Percentiles rank a stretch among this genome's conserved stretches.
Conservation (phyloP, 2,888 invertebrate species). For the Octonoba sinensis region DNA sequence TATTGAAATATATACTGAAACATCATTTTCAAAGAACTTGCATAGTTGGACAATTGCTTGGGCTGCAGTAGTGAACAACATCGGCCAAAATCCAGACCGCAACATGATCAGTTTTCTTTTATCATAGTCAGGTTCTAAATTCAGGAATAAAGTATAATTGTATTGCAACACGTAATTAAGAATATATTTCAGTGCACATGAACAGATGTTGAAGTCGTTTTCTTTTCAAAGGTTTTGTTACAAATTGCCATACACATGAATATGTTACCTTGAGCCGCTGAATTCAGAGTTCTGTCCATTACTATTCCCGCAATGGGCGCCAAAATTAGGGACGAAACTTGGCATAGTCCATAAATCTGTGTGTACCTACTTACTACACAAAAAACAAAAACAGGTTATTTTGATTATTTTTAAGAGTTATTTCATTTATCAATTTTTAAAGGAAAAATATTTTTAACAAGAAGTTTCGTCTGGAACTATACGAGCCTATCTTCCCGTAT, state of each 20-base stretch:
- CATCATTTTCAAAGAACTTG: conserved; percentile 71
- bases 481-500: too few species aligned
- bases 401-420: not conserved
- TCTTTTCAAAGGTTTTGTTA: not conserved
- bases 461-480: too few species aligned
- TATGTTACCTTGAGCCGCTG: conserved; percentile 54
- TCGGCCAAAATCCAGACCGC: conserved; percentile 66
- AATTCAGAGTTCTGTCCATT: conserved; percentile 64
- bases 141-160: not conserved
- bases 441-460: not conserved
- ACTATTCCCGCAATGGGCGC: conserved; percentile 65
- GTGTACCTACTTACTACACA: conserved; percentile 50
- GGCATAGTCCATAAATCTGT: conserved; percentile 65
- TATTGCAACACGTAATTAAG: not conserved
- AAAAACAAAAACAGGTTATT: not conserved
- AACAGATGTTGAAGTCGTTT: not conserved
- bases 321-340: conserved; percentile 63
- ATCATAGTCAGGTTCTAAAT: conserved; percentile 48
- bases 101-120: conserved; percentile 52
- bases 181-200: not conserved
- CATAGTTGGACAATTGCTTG: conserved; percentile 61
- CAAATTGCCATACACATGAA: not conserved
- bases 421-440: not conserved
- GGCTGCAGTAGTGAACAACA: conserved; percentile 65
- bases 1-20: conserved; percentile 68